Evolutionary conservation across 2,888 invertebrate species (phyloP), one percentile per base, ranked within the genome.

Genomic region (Xestia xanthographa): DNA sequence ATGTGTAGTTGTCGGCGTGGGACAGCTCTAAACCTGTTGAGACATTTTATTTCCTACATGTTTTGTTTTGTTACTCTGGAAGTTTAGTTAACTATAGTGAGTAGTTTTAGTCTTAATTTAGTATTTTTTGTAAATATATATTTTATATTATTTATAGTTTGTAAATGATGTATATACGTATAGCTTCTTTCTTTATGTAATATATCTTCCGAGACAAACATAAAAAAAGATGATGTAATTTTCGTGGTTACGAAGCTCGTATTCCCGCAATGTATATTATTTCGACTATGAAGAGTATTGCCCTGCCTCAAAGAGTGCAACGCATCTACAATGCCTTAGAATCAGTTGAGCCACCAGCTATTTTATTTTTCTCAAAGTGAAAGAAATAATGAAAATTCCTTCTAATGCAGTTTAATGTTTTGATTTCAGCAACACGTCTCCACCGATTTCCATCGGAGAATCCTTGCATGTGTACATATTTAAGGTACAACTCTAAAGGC

Each of bases 1-100:
- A 98, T 8, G 98, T 98, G 92, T 98, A 98, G 95, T 98, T 98
- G 86, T 98, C 98, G 72, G 98, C 97, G 71, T 98, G 97, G 48
- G 97, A 97, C 76, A 97, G 94, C 90, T 98, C 98, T 82, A 98
- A 94, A 89, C 97, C 98, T 98, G 91, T 78, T 83, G 20, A 2
- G 3, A 67, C 5, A 45, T 38, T 14, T 38, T 11, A 6, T 41
- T 66, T 20, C 48, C 29, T 9, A 66, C 2, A 29, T 22, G 48
- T 14, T n/a, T 9, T 5, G 22, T 48, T 20, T 29, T 20, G 43
- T 45, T 20, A 43, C 26, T 26, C n/a, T 65, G 41, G 9, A n/a
- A 14, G 14, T 22, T 12, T 14, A 17, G 29, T 29, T 17, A 5
- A 34, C 5, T 34, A 12, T 34, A 2, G 5, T 34, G 11, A 60